A percentile compares a stretch with the other conserved stretches of the same genome.
phyloP scores from a whole-genome alignment of 2,113 vertebrate species.

The Planiliza haematocheilus region DNA sequence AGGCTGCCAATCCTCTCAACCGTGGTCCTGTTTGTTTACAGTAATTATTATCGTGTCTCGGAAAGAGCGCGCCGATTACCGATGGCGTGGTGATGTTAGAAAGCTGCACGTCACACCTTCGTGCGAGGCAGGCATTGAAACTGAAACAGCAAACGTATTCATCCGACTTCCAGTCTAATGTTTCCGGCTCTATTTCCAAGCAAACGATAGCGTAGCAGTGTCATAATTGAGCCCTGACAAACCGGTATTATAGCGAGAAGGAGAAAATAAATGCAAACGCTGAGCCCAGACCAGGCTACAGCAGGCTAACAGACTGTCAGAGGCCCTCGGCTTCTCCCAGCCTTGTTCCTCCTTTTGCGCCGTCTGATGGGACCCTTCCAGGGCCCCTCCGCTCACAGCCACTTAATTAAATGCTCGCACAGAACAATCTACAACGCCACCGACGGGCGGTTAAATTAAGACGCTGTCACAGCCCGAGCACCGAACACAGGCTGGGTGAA shows the following conservation, averaged over 20 bases:
- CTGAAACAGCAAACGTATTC: neutral
- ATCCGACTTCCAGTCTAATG: conserved; percentile 6
- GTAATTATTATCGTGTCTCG: conserved; percentile 39
- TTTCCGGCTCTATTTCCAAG: conserved; percentile 42
- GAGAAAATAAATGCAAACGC: conserved; percentile 50
- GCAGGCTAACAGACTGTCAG: conserved; percentile 58
- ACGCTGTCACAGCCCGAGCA: conserved; percentile 51
- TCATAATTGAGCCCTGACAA: conserved; percentile 41
- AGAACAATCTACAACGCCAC: conserved; percentile 52
- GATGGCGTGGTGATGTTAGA: conserved; percentile 39
- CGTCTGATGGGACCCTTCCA: conserved; percentile 46
- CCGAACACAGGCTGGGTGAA: too few relatives aligned
- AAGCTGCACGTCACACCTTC: conserved; percentile 11
- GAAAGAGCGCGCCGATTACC: conserved; percentile 22
- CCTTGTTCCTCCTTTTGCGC: conserved; percentile 11
- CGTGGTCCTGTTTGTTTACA: conserved; percentile 44
- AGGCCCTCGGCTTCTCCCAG: conserved; percentile 32
- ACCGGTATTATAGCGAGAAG: too few relatives aligned
- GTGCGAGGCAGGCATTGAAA: neutral
- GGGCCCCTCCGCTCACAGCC: conserved; percentile 62
- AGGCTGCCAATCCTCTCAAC: conserved; percentile 51
- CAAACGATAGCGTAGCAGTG: conserved; percentile 47
- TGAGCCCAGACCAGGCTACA: conserved; percentile 45
- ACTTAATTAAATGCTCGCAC: conserved; percentile 77
- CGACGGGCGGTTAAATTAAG: conserved; percentile 73